Evolutionary conservation across 2,113 vertebrate genomes (phyloP), one percentile per base, ranked within the genome.

Genomic region (Tichodroma muraria): DNA sequence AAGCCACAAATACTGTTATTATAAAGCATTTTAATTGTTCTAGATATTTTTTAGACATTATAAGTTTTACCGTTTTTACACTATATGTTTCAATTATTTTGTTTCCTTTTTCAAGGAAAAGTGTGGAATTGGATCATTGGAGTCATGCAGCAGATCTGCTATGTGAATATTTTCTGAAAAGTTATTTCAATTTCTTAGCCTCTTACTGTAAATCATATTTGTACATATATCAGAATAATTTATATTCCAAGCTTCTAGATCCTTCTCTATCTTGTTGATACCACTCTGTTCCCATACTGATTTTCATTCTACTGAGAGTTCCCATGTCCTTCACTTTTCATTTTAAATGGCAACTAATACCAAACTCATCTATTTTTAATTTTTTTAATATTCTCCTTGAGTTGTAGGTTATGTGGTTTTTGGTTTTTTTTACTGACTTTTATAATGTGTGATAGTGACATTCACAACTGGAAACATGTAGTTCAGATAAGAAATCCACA

Each of bases 41-140:
- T 33, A 13, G n/a, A 12, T 60, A 42, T 73, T 73, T 95, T 72
- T 28, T 40, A 69, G 28, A 23, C 13, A 38, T 35, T 47, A 2
- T 3, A 15, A 13, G 2, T 9, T 82, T 61, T 45, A 61, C 1
- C 0, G 2, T 3, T 30, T 35, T 35, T 54, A 33, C 11, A 42
- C 12, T 20, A 18, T 4, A 6, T 21, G 3, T 6, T 90, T 68
- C 42, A 33, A 63, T 10, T 23, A 52, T 18, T 31, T 33, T 33
- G 15, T 23, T 47, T 80, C 4, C 2, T 8, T 65, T 66, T 80
- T 19, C 9, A 70, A 42, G n/a, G 8, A 14, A 63, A 89, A 28
- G 5, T 35, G 6, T 75, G 19, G 28, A 61, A 87, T 42, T 57
- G 24, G 18, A 57, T 59, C 6, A 45, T 1, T 42, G 4, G 16